A percentile compares a stretch with the other conserved stretches of the same genome.
Conservation (phyloP, 2,797 vertebrate genomes). For the Pachyuromys duprasi region DNA sequence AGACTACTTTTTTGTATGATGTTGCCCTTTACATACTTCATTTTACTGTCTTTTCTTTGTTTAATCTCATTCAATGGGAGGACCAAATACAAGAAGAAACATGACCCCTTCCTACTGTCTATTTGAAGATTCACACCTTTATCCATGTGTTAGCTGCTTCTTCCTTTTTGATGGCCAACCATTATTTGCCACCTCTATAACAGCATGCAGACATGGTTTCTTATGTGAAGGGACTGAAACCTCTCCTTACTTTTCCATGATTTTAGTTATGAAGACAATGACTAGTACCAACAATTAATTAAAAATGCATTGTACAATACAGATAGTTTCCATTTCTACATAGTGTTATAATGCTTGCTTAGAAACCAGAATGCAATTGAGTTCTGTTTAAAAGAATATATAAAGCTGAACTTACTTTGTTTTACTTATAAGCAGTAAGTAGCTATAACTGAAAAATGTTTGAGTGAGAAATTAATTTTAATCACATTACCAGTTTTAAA, state of each 20-base stretch:
- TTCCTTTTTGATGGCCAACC: not conserved
- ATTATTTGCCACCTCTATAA: not conserved
- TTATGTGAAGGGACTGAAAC: not conserved
- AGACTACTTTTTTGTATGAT: not conserved
- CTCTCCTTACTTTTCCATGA: too few relatives aligned
- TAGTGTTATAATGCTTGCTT: not conserved
- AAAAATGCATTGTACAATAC: not conserved
- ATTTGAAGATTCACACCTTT: not conserved
- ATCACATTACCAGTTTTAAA: conserved; percentile 37
- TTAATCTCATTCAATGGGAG: not conserved
- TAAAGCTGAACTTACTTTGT: not conserved
- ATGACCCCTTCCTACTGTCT: not conserved
- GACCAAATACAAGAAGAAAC: not conserved
- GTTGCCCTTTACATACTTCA: not conserved
- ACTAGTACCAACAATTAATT: not conserved
- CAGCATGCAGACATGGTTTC: not conserved
- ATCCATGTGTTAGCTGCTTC: not conserved
- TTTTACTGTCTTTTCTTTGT: not conserved
- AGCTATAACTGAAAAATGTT: conserved; percentile 26
- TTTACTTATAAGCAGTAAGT: conserved; percentile 2
- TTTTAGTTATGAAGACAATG: not conserved
- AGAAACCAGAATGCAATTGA: conserved; percentile 29
- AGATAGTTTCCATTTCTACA: not conserved
- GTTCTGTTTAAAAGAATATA: not conserved
- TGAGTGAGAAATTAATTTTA: not conserved